Conservation (phyloP, 35 echinoderm and acorn worm genomes). For the Holothuria glaberrima region DNA sequence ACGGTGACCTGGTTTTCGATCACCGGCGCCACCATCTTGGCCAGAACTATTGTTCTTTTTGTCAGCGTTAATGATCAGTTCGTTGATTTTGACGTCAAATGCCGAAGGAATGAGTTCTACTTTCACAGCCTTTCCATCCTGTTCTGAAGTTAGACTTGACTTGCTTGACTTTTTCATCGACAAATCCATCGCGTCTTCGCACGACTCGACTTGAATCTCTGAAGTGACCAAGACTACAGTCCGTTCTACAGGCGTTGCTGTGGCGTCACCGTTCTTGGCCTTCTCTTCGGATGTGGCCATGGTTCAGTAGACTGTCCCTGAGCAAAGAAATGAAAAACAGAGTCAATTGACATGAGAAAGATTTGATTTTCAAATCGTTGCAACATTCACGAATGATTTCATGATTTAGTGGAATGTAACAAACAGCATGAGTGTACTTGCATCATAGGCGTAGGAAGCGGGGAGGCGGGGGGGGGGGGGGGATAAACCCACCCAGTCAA, state of each 20-base stretch:
- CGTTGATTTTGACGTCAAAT: slow-evolving; percentile 45
- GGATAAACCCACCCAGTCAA: no score
- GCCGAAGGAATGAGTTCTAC: slow-evolving; percentile 34
- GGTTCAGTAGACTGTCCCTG: no score
- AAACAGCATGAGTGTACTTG: no score
- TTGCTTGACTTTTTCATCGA: slow-evolving; percentile 41
- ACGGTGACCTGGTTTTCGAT: slow-evolving; percentile 1
- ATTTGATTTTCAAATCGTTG: no score
- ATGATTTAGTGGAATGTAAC: no score
- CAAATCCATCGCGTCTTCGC: slow-evolving; percentile 45
- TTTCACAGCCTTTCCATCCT: slow-evolving; percentile 4
- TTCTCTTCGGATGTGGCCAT: not conserved
- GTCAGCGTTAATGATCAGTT: slow-evolving; percentile 32
- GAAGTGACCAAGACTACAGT: no score
- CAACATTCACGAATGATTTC: no score
- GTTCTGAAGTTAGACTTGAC: not conserved
- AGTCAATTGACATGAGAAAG: no score
- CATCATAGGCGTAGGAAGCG: no score
- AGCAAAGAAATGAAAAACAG: no score
- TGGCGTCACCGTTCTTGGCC: not conserved
- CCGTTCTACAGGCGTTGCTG: no score
- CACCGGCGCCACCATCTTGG: not conserved
- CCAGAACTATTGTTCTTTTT: not conserved
- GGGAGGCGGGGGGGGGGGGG: no score
- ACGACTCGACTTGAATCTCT: not conserved